These are phyloP conservation scores for Ascidia mentula DNA, from an alignment of 23 tunicate species.

Conservation along the genomic window DNA sequence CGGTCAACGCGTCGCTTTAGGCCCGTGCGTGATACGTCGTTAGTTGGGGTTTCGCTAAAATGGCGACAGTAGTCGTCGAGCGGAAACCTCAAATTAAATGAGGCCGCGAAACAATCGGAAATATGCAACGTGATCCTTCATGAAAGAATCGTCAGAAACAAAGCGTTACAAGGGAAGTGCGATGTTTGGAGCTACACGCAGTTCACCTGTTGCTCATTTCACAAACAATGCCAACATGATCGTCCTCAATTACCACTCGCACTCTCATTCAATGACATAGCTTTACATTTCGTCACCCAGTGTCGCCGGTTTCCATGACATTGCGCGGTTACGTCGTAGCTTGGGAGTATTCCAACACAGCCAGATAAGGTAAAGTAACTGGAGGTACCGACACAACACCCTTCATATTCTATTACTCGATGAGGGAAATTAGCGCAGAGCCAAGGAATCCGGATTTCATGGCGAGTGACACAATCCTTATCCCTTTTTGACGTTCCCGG, in stretches of 20 bases:
- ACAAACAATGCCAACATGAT: background rate
- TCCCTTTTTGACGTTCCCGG: background rate
- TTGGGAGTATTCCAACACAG: background rate
- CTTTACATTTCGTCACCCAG: background rate
- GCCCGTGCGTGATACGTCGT: background rate
- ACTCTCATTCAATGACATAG: background rate
- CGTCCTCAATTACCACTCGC: background rate
- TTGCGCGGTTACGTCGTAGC: background rate
- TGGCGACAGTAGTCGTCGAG: background rate
- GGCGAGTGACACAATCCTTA: background rate
- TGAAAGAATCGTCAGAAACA: background rate
- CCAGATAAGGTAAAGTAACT: background rate
- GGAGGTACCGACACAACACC: background rate
- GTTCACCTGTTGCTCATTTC: background rate
- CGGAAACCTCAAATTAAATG: constrained; percentile 1
- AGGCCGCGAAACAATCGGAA: constrained; percentile 9
- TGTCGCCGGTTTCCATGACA: background rate
- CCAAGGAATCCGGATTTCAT: background rate
- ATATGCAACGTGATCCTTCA: constrained; percentile 5
- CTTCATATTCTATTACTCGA: background rate
- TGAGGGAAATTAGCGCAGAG: background rate
- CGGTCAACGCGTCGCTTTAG: too few relatives aligned
- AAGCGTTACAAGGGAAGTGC: background rate
- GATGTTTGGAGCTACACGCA: background rate
- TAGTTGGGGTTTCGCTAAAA: background rate